Evolutionary conservation across 53 echinoderm and acorn worm genomes (phyloP).

Genomic region (Crossaster papposus): DNA sequence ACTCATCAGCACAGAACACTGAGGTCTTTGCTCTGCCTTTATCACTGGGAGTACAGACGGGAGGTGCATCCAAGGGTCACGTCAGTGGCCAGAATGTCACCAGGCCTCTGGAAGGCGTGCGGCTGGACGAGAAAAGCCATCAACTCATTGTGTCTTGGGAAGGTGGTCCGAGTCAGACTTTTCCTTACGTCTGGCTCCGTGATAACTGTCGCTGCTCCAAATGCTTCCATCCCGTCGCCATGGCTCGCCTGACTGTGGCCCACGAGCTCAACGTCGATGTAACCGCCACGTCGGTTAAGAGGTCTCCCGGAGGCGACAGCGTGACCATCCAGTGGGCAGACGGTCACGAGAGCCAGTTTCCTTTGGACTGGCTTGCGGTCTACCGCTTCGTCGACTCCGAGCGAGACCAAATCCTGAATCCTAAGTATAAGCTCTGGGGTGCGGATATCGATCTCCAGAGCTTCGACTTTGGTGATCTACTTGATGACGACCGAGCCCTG

Average conservation of each 20-base stretch:
- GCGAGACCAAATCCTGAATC: conserved; percentile 54
- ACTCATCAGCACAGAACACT: too few relatives aligned
- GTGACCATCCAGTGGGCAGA: conserved; percentile 66
- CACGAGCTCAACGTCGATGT: conserved; percentile 59
- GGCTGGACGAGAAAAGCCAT: too few relatives aligned
- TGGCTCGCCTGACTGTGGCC: conserved; percentile 35
- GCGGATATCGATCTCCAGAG: conserved; percentile 22
- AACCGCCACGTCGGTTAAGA: conserved; percentile 8
- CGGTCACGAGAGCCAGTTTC: conserved; percentile 62
- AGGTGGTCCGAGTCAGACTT: conserved; percentile 38
- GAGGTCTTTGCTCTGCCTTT: too few relatives aligned
- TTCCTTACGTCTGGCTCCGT: conserved; percentile 77
- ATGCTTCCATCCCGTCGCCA: conserved; percentile 64
- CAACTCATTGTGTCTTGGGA: conserved; percentile 50
- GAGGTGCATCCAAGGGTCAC: too few relatives aligned
- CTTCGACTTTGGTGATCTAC: conserved; percentile 59
- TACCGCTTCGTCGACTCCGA: conserved; percentile 61
- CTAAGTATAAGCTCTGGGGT: conserved; percentile 56
- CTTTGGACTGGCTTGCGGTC: conserved; percentile 47
- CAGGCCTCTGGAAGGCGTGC: too few relatives aligned
- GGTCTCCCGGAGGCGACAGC: conserved; percentile 25
- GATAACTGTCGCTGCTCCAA: conserved; percentile 81
- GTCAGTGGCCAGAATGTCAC: too few relatives aligned
- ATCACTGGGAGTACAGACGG: too few relatives aligned
- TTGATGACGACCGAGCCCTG: conserved; percentile 58